phyloP scores from a whole-genome alignment of 2,888 invertebrate genomes.

The Drosophila quinaria region DNA sequence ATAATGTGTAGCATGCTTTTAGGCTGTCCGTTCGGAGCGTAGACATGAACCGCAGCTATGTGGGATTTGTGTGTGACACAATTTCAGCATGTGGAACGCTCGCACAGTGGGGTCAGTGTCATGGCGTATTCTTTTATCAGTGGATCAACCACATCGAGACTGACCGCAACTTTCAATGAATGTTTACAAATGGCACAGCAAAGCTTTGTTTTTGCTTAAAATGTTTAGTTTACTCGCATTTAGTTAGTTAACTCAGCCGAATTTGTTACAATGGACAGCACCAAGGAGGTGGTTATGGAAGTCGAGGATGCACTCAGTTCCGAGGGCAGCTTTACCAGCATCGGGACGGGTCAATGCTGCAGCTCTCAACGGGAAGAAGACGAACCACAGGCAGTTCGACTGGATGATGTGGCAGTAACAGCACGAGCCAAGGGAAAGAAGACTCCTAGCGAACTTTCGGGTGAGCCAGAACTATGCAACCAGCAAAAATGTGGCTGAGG shows the following conservation, averaged over 20 bases:
- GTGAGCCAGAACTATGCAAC: constrained; percentile 74
- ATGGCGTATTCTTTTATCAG: constrained; percentile 56
- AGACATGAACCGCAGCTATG: constrained; percentile 28
- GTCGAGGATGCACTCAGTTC: constrained; percentile 58
- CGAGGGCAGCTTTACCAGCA: constrained; percentile 58
- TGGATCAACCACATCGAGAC: constrained; percentile 52
- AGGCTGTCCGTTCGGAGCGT: constrained; percentile 35
- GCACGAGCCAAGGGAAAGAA: constrained; percentile 23
- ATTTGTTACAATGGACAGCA: constrained; percentile 41
- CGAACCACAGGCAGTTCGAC: not conserved
- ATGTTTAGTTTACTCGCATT: constrained; percentile 25
- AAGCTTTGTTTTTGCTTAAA: constrained; percentile 28
- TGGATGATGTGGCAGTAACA: not conserved
- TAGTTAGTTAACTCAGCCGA: constrained; percentile 16
- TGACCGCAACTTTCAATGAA: constrained; percentile 51
- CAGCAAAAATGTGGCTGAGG: constrained; percentile 84
- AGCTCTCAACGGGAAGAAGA: not conserved
- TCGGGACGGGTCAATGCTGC: constrained; percentile 56
- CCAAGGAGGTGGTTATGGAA: constrained; percentile 44
- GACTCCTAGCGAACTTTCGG: constrained; percentile 43
- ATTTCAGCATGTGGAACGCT: constrained; percentile 24
- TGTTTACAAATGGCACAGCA: constrained; percentile 44
- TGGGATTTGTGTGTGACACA: constrained; percentile 15
- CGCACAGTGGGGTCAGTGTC: constrained; percentile 64
- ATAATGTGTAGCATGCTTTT: constrained; percentile 42